Evolutionary conservation across 1,140 invertebrate genomes (phyloP).

Genomic region (Spodoptera litura): DNA sequence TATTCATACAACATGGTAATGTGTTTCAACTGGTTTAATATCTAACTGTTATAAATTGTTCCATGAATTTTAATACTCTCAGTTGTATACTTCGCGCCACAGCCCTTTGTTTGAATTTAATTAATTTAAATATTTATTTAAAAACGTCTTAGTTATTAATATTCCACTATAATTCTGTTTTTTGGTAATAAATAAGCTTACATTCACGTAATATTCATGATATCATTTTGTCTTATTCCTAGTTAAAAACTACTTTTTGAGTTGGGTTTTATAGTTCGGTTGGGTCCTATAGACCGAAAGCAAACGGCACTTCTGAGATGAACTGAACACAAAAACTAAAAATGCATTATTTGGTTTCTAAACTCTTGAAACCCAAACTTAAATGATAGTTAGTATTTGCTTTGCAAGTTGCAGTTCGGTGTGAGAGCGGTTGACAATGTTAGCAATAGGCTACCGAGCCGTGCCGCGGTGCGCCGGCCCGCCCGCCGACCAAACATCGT

Average conservation of each 20-base stretch:
- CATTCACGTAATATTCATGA: too few relatives aligned
- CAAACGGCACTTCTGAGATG: too few relatives aligned
- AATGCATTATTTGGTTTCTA: too few relatives aligned
- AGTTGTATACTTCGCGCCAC: constrained; percentile 22
- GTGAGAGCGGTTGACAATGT: not conserved
- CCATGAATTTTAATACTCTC: constrained; percentile 31
- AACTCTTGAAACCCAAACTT: too few relatives aligned
- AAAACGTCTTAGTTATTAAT: constrained; percentile 23
- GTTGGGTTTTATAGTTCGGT: too few relatives aligned
- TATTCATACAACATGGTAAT: constrained; percentile 18
- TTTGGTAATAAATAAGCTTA: not conserved
- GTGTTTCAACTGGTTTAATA: constrained; percentile 30
- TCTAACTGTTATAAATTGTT: constrained; percentile 34
- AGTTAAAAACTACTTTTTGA: too few relatives aligned
- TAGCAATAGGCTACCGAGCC: constrained; percentile 32
- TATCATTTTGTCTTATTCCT: too few relatives aligned
- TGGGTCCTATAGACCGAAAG: too few relatives aligned
- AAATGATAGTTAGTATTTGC: too few relatives aligned
- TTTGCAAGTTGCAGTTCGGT: not conserved
- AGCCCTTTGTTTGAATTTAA: constrained; percentile 33
- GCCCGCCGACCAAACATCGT: not conserved
- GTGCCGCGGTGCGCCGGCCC: not conserved
- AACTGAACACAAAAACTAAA: too few relatives aligned
- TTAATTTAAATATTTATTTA: constrained; percentile 32
- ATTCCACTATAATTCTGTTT: constrained; percentile 21